phyloP scores from a whole-genome alignment of 2,113 vertebrate species.

The Epinephelus lanceolatus region DNA sequence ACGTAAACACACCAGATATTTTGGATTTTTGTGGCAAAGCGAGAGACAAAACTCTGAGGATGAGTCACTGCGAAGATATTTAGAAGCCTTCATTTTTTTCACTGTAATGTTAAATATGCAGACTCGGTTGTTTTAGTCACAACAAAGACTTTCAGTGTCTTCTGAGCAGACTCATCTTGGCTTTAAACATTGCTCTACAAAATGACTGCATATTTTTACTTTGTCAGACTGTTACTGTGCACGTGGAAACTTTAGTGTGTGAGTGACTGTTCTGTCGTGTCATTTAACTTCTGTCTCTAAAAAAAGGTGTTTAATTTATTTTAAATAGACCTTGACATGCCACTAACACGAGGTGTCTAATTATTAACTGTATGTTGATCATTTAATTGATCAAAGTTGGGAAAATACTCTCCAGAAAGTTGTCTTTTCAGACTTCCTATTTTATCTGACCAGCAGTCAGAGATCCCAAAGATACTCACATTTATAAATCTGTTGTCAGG shows the following conservation, averaged over 20 bases:
- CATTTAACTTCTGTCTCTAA: not conserved
- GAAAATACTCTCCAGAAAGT: too few species aligned
- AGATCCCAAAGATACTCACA: too few species aligned
- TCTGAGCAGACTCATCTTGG: not conserved
- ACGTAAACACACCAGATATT: conserved; percentile 15
- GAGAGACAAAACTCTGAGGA: conserved; percentile 2
- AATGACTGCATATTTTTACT: too few species aligned
- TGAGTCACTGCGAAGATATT: conserved; percentile 44
- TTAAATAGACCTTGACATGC: not conserved
- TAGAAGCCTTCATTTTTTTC: not conserved
- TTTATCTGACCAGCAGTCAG: too few species aligned
- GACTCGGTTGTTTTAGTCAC: not conserved
- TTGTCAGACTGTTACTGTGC: too few species aligned
- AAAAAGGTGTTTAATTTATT: not conserved
- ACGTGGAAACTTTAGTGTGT: not conserved
- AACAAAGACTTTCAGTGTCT: not conserved
- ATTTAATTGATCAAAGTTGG: too few species aligned
- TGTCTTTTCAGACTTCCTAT: too few species aligned
- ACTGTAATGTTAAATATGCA: conserved; percentile 18
- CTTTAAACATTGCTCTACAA: not conserved
- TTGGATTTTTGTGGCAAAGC: conserved; percentile 48
- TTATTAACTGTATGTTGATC: too few species aligned
- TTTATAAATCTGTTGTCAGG: too few species aligned
- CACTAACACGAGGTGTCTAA: not conserved
- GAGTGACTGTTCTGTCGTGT: too few species aligned